These are phyloP conservation scores for Pygoscelis adeliae DNA, from an alignment of 2,113 vertebrate genomes.

Conservation along the genomic window DNA sequence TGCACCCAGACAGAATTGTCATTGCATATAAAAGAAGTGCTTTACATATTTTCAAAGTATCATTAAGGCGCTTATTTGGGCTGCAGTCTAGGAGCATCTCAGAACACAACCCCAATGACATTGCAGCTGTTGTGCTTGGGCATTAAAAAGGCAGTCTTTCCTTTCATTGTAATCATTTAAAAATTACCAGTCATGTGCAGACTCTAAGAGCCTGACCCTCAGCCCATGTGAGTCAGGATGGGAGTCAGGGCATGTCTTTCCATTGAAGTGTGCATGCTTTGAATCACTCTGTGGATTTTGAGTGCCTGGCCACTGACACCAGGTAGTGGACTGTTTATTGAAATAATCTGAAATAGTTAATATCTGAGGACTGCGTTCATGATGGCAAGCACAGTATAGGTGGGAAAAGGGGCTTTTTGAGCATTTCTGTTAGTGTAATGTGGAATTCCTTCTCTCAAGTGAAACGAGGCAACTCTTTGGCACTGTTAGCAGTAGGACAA, in stretches of 20 bases:
- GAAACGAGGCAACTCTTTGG: not conserved
- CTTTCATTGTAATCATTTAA: constrained; percentile 57
- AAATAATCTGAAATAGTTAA: not conserved
- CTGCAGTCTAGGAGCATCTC: constrained; percentile 39
- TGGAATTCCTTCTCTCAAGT: not conserved
- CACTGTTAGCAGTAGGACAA: not conserved
- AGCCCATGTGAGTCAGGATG: not conserved
- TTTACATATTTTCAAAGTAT: constrained; percentile 52
- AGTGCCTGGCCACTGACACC: not conserved
- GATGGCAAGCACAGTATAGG: not conserved
- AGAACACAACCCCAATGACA: constrained; percentile 28
- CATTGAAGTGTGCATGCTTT: not conserved
- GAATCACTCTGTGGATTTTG: not conserved
- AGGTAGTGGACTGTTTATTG: not conserved
- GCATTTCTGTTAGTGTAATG: not conserved
- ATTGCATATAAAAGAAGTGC: constrained; percentile 42
- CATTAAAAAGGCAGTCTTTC: constrained; percentile 59
- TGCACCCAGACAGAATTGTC: constrained; percentile 22
- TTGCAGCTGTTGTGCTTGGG: constrained; percentile 59
- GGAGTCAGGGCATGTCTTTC: not conserved
- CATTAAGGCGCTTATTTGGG: constrained; percentile 53
- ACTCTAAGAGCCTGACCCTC: not conserved
- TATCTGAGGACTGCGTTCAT: not conserved
- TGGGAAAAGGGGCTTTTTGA: not conserved
- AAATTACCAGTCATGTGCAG: constrained; percentile 37